These are phyloP conservation scores for Dolichopus griseipennis DNA, from an alignment of 2,888 invertebrate species.

Conservation along the genomic window DNA sequence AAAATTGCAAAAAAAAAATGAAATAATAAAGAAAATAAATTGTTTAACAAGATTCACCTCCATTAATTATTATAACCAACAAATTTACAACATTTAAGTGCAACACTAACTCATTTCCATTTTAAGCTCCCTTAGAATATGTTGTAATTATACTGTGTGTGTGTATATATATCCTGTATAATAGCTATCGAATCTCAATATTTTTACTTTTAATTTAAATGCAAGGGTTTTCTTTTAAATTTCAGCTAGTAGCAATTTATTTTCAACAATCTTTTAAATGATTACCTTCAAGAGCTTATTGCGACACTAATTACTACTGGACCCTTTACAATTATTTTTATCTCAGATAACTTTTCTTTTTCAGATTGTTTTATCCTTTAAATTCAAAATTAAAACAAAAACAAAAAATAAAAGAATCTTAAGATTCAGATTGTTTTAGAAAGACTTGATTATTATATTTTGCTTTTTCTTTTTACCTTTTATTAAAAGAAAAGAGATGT, in stretches of 20 bases:
- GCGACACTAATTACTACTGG: slow-evolving; percentile 6
- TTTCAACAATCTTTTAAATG: not conserved
- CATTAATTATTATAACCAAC: slow-evolving; percentile 4
- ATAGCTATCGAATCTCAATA: too few relatives aligned
- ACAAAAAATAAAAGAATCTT: too few relatives aligned
- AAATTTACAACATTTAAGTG: slow-evolving; percentile 6
- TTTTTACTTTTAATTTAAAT: too few relatives aligned
- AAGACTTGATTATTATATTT: too few relatives aligned
- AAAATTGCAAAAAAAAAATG: too few relatives aligned
- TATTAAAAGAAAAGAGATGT: not conserved
- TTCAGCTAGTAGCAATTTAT: not conserved
- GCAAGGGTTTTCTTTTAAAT: too few relatives aligned
- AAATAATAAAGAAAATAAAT: not conserved
- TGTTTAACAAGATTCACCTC: slow-evolving; percentile 3
- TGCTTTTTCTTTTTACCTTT: too few relatives aligned
- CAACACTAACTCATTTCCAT: not conserved
- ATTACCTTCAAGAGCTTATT: not conserved
- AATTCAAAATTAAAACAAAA: too few relatives aligned
- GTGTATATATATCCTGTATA: too few relatives aligned
- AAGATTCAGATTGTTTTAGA: too few relatives aligned
- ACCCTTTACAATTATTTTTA: not conserved
- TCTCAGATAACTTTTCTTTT: not conserved
- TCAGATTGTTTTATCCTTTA: not conserved
- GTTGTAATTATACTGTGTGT: too few relatives aligned
- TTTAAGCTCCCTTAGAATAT: not conserved